Base-by-base conservation (phyloP, 2,797 vertebrate species). In the Channa striata region DNA sequence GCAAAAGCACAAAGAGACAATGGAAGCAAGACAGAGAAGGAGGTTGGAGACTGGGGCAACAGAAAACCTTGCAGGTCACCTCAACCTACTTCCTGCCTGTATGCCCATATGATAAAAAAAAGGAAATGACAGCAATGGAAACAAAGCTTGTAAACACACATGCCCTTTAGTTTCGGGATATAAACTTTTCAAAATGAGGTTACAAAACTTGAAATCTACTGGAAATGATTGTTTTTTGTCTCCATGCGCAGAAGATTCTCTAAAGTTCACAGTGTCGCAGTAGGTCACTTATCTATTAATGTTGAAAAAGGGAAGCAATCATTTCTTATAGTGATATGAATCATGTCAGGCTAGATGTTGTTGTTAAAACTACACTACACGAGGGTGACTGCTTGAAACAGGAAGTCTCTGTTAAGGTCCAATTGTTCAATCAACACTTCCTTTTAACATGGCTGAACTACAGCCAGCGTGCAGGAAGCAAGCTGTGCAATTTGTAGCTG, bases 1-100 rank as follows among this genome's bases (percentile, higher is more conserved):
- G 57, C 33, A 57, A 63, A 56, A 69, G 52, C 71, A 83, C 72
- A 81, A 51, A 64, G 52, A 82, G 40, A 54, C 58, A 57, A 58
- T 71, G 42, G 78, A 63, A 81, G 65, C 65, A 60, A 72, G 49
- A 52, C 44, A 62, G 71, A 61, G 60, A 59, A n/a, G 43, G 57
- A 50, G 43, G 23, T 48, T 10, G 21, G 60, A 73, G 33, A 74
- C n/a, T 16, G 4, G 64, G 79, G 57, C 16, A 48, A 43, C 34
- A 49, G 3, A 57, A n/a, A 59, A 39, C 59, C 33, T n/a, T 34
- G 60, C 73, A 65, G 63, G 76, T 72, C 79, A 78, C 65, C 59
- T 77, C 56, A 67, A 58, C 47, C 80, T 62, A 72, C 81, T 91
- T 91, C 91, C 87, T 88, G 59, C 46, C 40, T 59, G n/a, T 54